Evolutionary conservation across 2,888 invertebrate species (phyloP).

Genomic region (Tetragonisca angustula): DNA sequence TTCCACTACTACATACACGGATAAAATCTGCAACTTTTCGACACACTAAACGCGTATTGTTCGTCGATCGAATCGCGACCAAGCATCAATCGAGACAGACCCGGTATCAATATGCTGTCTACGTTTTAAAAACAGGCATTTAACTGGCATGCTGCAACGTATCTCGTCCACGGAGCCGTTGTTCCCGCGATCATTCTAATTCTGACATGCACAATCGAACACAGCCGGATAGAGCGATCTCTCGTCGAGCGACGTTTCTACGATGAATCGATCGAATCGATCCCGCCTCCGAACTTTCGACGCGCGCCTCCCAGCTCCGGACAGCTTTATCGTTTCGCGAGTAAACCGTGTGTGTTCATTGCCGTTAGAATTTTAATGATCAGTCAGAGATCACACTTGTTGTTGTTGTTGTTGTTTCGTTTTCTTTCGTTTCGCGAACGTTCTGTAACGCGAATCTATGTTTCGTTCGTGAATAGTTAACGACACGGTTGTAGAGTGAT

Average conservation of each 20-base stretch:
- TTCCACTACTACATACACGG: neutral
- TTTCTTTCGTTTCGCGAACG: slow-evolving; percentile 15
- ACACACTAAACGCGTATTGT: neutral
- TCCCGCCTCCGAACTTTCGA: slow-evolving; percentile 10
- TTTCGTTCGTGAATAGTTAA: slow-evolving; percentile 1
- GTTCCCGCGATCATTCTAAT: slow-evolving; percentile 22
- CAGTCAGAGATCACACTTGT: neutral
- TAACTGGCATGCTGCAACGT: neutral
- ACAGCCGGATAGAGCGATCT: slow-evolving; percentile 8
- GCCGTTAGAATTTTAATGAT: slow-evolving; percentile 37
- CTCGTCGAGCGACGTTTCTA: slow-evolving; percentile 14
- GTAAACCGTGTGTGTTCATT: slow-evolving; percentile 22
- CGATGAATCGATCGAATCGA: slow-evolving; percentile 21
- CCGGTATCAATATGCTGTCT: neutral
- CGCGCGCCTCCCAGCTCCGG: neutral
- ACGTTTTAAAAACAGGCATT: slow-evolving; percentile 20
- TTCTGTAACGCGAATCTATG: slow-evolving; percentile 12
- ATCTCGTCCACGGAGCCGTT: slow-evolving; percentile 20
- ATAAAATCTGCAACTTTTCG: neutral
- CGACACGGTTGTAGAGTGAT: no score
- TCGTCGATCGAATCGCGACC: neutral
- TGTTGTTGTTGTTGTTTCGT: neutral
- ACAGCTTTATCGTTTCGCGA: slow-evolving; percentile 24
- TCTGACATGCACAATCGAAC: slow-evolving; percentile 40
- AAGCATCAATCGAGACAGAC: slow-evolving; percentile 4